phyloP scores from a whole-genome alignment of 1,140 invertebrate genomes.

The Brachionus rotundiformis region DNA sequence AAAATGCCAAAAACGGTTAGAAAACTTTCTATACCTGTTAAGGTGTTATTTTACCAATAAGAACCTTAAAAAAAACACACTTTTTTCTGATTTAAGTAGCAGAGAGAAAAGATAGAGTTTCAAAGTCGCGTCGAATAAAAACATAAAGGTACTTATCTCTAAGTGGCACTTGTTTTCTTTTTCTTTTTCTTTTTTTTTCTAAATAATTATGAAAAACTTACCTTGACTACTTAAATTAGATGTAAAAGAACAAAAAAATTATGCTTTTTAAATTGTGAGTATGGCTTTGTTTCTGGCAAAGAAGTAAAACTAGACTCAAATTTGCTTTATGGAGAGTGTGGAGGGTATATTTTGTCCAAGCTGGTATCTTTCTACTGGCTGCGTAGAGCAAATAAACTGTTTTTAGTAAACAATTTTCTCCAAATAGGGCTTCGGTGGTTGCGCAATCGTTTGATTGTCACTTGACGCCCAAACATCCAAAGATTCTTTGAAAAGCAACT shows the following conservation, averaged over 20 bases:
- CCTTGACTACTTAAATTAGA: slow-evolving; percentile 34
- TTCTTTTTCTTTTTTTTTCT: not conserved
- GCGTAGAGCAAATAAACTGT: not conserved
- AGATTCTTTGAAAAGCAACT: not conserved
- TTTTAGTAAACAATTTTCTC: not conserved
- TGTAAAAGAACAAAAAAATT: not conserved
- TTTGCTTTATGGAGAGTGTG: too few relatives aligned
- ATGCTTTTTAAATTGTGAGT: not conserved
- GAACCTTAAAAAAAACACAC: slow-evolving; percentile 3
- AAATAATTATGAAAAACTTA: slow-evolving; percentile 28
- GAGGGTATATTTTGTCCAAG: too few relatives aligned
- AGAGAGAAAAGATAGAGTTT: slow-evolving; percentile 8
- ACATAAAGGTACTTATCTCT: slow-evolving; percentile 15
- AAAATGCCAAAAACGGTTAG: slow-evolving; percentile 19
- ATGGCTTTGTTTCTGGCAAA: not conserved
- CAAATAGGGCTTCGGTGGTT: not conserved
- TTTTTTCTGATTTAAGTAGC: slow-evolving; percentile 25
- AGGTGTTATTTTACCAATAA: slow-evolving; percentile 23
- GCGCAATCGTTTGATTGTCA: not conserved
- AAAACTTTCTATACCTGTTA: slow-evolving; percentile 23
- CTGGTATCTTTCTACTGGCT: not conserved
- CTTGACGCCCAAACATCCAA: slow-evolving; percentile 1
- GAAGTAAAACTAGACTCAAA: not conserved
- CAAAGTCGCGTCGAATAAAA: slow-evolving; percentile 33
- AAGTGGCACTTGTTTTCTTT: slow-evolving; percentile 34